phyloP scores from a whole-genome alignment of 2,888 invertebrate genomes.

The Ectobius pallidus region DNA sequence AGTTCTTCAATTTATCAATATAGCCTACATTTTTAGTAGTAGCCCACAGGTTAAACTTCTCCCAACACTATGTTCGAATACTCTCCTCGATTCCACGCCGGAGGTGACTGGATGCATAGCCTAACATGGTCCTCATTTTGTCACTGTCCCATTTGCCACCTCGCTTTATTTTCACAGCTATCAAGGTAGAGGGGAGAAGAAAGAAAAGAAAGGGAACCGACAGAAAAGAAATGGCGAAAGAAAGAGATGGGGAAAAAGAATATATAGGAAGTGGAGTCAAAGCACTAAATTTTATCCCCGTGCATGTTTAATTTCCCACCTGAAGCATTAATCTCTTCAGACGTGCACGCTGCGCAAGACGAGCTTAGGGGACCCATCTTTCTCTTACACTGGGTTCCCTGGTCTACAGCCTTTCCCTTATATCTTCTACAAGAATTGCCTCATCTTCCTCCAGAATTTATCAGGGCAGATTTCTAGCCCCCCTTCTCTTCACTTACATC shows the following conservation, averaged over 20 bases:
- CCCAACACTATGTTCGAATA: no score
- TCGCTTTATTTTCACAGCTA: conserved; percentile 36
- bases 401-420: neutral
- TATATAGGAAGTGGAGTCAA: conserved; percentile 34
- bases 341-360: neutral
- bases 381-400: conserved; percentile 12
- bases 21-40: no score
- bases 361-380: conserved; percentile 36
- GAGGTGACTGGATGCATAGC: conserved; percentile 11
- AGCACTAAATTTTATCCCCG: conserved; percentile 35
- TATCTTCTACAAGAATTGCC: conserved; percentile 5
- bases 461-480: neutral
- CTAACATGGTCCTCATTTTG: conserved; percentile 20
- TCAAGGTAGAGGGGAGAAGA: no score
- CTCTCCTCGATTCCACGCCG: conserved; percentile 28
- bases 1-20: no score
- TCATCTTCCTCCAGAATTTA: conserved; percentile 15
- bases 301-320: conserved; percentile 41
- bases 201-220: neutral
- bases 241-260: neutral
- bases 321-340: conserved; percentile 36
- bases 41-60: no score
- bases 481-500: neutral
- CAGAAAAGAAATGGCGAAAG: conserved; percentile 4
- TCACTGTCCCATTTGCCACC: conserved; percentile 40